Evolutionary conservation across 2,797 vertebrate genomes (phyloP).

Genomic region (Vespertilio murinus): DNA sequence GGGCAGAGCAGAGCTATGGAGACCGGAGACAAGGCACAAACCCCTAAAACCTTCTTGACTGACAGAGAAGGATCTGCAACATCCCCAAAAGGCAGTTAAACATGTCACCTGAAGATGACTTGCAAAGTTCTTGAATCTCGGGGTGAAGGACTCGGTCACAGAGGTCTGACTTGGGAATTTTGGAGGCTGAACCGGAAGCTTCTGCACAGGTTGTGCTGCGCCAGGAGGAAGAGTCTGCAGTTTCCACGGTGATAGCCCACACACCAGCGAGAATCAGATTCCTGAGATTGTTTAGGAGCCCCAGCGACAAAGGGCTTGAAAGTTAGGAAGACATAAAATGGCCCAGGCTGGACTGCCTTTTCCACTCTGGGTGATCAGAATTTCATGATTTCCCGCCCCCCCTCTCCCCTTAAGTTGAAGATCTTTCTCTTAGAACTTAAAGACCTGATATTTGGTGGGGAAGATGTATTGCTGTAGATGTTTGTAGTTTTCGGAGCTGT

Average conservation of each 20-base stretch:
- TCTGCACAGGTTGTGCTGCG: neutral
- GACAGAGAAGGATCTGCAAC: fast-evolving
- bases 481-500: neutral
- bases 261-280: neutral
- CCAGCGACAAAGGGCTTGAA: neutral
- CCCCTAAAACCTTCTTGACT: neutral
- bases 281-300: neutral
- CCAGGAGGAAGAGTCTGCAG: neutral
- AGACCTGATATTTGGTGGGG: neutral
- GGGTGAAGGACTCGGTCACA: too few species aligned
- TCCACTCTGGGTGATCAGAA: neutral
- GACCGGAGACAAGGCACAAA: neutral
- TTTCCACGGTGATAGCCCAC: neutral
- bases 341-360: fast-evolving
- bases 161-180: neutral
- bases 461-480: neutral
- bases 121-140: neutral
- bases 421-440: neutral
- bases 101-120: fast-evolving
- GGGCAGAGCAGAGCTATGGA: neutral
- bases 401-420: neutral
- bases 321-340: fast-evolving
- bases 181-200: neutral
- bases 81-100: neutral
- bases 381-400: too few species aligned